Conservation (phyloP, 2,113 vertebrate species). For the Melanerpes aurifrons region DNA sequence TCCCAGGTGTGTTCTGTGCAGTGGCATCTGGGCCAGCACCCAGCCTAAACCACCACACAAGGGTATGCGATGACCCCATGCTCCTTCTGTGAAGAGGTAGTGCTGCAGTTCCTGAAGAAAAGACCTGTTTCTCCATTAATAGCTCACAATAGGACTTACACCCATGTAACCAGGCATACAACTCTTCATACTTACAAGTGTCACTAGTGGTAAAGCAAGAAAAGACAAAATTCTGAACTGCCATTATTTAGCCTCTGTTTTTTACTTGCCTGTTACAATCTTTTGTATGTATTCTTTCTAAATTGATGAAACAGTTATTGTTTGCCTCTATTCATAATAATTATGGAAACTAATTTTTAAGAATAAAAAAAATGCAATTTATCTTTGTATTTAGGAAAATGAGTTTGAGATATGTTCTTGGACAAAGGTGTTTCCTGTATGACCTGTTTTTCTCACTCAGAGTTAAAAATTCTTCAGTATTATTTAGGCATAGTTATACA, state of each 20-base stretch:
- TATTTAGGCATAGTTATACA: slow-evolving; percentile 69
- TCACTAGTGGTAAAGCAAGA: background rate
- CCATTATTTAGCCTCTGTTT: background rate
- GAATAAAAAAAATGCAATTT: slow-evolving; percentile 58
- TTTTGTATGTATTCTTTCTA: background rate
- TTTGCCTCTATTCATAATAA: slow-evolving; percentile 62
- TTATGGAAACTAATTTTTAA: slow-evolving; percentile 25
- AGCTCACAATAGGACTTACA: background rate
- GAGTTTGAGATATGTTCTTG: slow-evolving; percentile 67
- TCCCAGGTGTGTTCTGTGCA: too few relatives aligned
- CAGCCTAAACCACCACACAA: too few relatives aligned
- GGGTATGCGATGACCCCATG: background rate
- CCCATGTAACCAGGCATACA: background rate
- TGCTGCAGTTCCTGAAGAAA: background rate
- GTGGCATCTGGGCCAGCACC: too few relatives aligned
- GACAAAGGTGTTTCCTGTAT: slow-evolving; percentile 73
- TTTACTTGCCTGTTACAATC: background rate
- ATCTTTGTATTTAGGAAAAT: slow-evolving; percentile 67
- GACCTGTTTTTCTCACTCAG: slow-evolving; percentile 56
- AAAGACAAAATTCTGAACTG: background rate
- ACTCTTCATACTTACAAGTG: background rate
- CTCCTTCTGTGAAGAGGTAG: background rate
- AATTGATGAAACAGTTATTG: background rate
- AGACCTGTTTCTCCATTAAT: background rate
- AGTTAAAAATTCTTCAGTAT: slow-evolving; percentile 77